A percentile compares a stretch with the other conserved stretches of the same genome.
Conservation (phyloP, 1,140 invertebrate species). For the Drosophila teissieri region DNA sequence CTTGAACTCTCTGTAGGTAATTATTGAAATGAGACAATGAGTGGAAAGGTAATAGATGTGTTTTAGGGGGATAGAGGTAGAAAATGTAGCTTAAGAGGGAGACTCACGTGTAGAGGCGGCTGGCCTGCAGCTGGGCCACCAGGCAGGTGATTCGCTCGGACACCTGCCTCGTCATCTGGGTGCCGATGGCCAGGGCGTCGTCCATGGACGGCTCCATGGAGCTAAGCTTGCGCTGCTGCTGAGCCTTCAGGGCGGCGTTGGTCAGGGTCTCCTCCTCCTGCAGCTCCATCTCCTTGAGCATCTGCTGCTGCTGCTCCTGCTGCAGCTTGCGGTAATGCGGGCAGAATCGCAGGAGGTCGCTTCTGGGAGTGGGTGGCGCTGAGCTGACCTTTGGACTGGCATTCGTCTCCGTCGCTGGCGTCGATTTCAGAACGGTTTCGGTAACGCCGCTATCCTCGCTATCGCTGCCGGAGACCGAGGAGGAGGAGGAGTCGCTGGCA, state of each 20-base stretch:
- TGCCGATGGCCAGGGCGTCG: conserved; percentile 76
- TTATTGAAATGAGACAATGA: no score
- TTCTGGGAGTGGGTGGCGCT: conserved; percentile 1
- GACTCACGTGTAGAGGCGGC: conserved; percentile 75
- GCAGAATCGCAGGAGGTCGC: conserved; percentile 55
- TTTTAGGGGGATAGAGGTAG: no score
- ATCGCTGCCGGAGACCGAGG: conserved; percentile 12
- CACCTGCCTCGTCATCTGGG: conserved; percentile 74
- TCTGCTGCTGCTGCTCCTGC: conserved; percentile 30
- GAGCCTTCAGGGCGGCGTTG: conserved; percentile 44
- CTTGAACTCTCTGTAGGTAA: no score
- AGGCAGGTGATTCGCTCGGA: conserved; percentile 61
- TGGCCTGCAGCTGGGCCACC: conserved; percentile 67
- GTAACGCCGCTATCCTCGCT: conserved; percentile 42
- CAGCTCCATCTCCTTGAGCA: conserved; percentile 18
- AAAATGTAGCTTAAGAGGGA: not conserved
- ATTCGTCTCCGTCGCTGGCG: not conserved
- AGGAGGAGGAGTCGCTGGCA: conserved; percentile 6
- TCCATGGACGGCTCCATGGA: conserved; percentile 77
- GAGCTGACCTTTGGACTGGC: conserved; percentile 18
- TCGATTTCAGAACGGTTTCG: conserved; percentile 5
- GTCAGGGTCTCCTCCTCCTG: conserved; percentile 22
- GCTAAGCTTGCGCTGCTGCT: conserved; percentile 69
- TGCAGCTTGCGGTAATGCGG: conserved; percentile 66
- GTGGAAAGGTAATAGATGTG: not conserved